Percentiles rank a stretch among this genome's conserved stretches.
Evolutionary conservation across 2,113 vertebrate species (phyloP).

Genomic region (Pungitius pungitius): DNA sequence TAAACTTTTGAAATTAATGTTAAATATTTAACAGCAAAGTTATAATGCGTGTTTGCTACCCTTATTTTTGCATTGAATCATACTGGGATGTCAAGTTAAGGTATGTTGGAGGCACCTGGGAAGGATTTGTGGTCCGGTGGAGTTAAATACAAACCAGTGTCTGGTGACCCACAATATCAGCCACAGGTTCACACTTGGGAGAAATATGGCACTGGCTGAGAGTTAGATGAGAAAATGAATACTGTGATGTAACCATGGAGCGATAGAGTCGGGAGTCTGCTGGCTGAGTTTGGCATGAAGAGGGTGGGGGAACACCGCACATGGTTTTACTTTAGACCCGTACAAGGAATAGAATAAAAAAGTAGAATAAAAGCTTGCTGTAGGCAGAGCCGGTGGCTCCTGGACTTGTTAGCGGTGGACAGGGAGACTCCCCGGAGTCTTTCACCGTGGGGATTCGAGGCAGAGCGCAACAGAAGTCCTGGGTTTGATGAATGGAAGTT

Average conservation of each 20-base stretch:
- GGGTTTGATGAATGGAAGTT: slow-evolving; percentile 9
- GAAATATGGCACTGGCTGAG: not conserved
- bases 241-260: not conserved
- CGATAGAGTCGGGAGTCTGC: not conserved
- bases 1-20: no score
- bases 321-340: not conserved
- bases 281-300: not conserved
- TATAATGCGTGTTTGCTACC: no score
- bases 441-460: not conserved
- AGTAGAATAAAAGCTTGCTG: not conserved
- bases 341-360: no score
- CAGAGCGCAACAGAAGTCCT: not conserved
- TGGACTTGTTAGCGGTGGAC: not conserved
- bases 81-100: no score
- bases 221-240: not conserved
- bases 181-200: not conserved
- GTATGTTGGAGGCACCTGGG: not conserved
- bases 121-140: not conserved
- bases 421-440: slow-evolving; percentile 23
- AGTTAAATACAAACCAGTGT: not conserved
- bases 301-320: not conserved
- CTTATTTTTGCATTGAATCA: no score
- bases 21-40: no score
- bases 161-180: not conserved
- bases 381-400: not conserved